Percentiles rank a stretch among this genome's conserved stretches.
Conservation (phyloP, 1,140 invertebrate genomes). For the Rhizoglyphus robini region DNA sequence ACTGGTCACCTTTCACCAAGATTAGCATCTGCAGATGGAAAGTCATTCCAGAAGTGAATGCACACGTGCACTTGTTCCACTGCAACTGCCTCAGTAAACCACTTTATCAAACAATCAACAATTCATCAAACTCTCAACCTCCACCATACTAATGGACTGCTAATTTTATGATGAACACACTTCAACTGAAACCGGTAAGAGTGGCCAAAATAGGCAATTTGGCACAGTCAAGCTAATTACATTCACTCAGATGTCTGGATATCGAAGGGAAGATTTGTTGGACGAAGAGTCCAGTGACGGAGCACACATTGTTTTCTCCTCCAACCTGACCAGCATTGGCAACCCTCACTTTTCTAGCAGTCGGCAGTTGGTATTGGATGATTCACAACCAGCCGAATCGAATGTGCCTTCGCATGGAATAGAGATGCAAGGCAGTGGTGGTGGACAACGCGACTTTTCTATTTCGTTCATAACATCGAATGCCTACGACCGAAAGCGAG, state of each 20-base stretch:
- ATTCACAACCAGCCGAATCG: background rate
- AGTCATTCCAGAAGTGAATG: too few species aligned
- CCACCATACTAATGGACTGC: too few species aligned
- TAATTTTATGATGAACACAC: background rate
- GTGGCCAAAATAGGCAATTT: background rate
- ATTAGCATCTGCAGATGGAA: too few species aligned
- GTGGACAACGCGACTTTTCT: background rate
- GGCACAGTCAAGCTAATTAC: background rate
- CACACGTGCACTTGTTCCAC: too few species aligned
- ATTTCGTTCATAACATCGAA: constrained; percentile 25
- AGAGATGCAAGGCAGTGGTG: constrained; percentile 15
- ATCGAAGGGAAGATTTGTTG: constrained; percentile 8
- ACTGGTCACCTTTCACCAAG: too few species aligned
- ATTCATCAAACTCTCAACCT: too few species aligned
- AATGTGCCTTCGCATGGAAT: background rate
- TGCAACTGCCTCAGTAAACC: too few species aligned
- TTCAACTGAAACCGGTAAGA: background rate
- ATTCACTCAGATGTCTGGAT: background rate
- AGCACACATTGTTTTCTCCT: background rate
- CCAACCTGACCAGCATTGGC: constrained; percentile 7
- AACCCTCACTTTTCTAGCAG: constrained; percentile 3
- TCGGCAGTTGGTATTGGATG: background rate
- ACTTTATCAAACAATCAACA: too few species aligned
- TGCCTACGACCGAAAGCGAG: constrained; percentile 29
- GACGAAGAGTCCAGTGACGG: background rate